Evolutionary conservation across 2,888 invertebrate species (phyloP).

Genomic region (Pheosia tremula): DNA sequence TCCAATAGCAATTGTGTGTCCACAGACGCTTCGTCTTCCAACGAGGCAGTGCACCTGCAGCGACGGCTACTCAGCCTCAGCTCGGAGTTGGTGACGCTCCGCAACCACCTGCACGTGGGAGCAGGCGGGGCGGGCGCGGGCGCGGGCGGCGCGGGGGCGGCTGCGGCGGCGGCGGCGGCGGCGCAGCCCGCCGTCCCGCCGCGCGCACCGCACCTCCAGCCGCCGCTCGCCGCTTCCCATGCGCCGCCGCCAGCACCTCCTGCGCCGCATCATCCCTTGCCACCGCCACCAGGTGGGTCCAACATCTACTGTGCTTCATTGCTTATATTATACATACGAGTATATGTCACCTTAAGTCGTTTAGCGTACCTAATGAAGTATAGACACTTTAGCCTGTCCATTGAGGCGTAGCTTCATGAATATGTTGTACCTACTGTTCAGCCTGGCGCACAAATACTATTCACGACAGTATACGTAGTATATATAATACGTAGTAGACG

Average conservation of each 20-base stretch:
- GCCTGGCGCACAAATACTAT: too few species aligned
- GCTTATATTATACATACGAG: not conserved
- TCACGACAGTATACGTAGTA: too few species aligned
- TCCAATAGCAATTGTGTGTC: not conserved
- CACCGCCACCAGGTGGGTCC: conserved; percentile 52
- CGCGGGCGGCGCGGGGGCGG: conserved; percentile 30
- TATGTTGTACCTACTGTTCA: too few species aligned
- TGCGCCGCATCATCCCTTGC: conserved; percentile 33
- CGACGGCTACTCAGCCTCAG: conserved; percentile 95
- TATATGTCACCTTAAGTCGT: too few species aligned
- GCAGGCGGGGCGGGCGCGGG: conserved; percentile 45
- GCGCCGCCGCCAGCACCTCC: conserved; percentile 45
- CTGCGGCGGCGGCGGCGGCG: conserved; percentile 33
- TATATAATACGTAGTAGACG: too few species aligned
- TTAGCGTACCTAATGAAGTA: too few species aligned
- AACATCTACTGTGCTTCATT: not conserved
- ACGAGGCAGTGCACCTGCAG: conserved; percentile 97
- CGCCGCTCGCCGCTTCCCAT: conserved; percentile 55
- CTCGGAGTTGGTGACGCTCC: conserved; percentile 95
- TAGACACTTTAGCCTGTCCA: too few species aligned
- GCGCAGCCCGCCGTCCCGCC: conserved; percentile 60
- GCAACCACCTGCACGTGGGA: conserved; percentile 94
- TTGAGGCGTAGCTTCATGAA: too few species aligned
- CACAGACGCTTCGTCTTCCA: conserved; percentile 96
- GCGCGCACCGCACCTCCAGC: conserved; percentile 56